These are phyloP conservation scores for Acanthurus leucopareius DNA, from an alignment of 2,797 vertebrate species.

Conservation along the genomic window DNA sequence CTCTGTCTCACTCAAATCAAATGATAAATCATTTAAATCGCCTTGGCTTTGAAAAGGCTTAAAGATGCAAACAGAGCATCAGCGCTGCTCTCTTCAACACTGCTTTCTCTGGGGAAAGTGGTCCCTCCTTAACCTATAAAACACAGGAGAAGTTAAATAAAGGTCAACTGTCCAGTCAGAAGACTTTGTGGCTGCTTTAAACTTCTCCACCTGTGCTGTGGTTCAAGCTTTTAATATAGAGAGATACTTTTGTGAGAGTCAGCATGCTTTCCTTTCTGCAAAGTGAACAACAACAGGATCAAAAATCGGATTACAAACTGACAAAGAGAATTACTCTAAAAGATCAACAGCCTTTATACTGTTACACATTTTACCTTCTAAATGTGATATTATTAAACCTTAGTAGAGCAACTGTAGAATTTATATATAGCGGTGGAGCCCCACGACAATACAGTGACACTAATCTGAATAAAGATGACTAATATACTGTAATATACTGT, in stretches of 20 bases:
- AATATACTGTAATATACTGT: no score
- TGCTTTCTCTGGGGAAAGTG: slow-evolving; percentile 22
- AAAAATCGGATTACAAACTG: background rate
- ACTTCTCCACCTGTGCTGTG: background rate
- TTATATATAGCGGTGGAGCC: no score
- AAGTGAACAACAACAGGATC: background rate
- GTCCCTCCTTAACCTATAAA: slow-evolving; percentile 44
- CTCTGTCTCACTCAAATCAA: slow-evolving; percentile 50
- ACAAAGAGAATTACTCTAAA: background rate
- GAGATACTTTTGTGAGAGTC: background rate
- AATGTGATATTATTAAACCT: background rate
- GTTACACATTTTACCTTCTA: background rate
- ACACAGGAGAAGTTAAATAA: slow-evolving; percentile 16
- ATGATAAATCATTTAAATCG: slow-evolving; percentile 61
- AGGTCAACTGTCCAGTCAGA: slow-evolving; percentile 15
- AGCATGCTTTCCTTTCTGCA: background rate
- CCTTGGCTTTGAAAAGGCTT: slow-evolving; percentile 54
- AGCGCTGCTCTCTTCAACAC: slow-evolving; percentile 28
- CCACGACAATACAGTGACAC: no score
- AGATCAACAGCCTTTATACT: no score
- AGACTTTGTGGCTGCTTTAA: slow-evolving; percentile 10
- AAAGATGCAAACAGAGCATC: slow-evolving; percentile 44
- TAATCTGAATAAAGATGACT: no score
- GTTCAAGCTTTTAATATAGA: slow-evolving; percentile 5
- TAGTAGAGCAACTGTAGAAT: no score